A percentile compares a stretch with the other conserved stretches of the same genome.
phyloP scores from a whole-genome alignment of 2,888 invertebrate genomes.

The Phoenoteleia sp. region DNA sequence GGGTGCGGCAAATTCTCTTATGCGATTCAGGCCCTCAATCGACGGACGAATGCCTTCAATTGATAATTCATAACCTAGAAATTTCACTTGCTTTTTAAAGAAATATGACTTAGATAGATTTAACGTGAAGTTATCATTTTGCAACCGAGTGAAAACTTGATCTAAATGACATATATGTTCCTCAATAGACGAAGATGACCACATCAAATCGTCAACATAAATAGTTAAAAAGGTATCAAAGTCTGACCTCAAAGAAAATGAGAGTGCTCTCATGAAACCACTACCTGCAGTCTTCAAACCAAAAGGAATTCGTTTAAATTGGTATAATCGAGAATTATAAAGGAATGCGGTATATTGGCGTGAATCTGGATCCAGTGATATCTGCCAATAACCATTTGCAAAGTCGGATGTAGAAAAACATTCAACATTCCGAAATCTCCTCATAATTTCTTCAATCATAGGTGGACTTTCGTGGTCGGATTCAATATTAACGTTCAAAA shows the following conservation, averaged over 20 bases:
- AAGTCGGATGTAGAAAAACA: conserved; percentile 72
- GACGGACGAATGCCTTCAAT: neutral
- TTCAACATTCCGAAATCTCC: conserved; percentile 58
- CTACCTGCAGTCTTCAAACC: neutral
- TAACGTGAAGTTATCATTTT: neutral
- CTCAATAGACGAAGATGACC: conserved; percentile 4
- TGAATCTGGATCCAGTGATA: neutral
- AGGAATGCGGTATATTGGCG: neutral
- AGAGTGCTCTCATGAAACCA: conserved; percentile 49
- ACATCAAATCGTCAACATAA: conserved; percentile 53
- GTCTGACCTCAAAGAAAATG: conserved; percentile 74
- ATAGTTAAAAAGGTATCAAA: conserved; percentile 35
- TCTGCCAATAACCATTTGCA: conserved; percentile 71
- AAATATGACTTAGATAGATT: neutral
- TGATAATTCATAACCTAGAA: neutral
- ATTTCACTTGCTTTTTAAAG: neutral
- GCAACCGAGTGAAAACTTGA: neutral
- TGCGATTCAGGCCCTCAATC: neutral
- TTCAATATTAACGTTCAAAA: conserved; percentile 77
- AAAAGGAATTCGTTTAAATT: neutral
- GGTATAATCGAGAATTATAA: neutral
- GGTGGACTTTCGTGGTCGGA: conserved; percentile 76
- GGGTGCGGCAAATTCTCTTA: neutral
- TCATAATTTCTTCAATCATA: conserved; percentile 59
- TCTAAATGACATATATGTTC: neutral